Conservation (phyloP, 2,113 vertebrate species). For the Scomber scombrus region DNA sequence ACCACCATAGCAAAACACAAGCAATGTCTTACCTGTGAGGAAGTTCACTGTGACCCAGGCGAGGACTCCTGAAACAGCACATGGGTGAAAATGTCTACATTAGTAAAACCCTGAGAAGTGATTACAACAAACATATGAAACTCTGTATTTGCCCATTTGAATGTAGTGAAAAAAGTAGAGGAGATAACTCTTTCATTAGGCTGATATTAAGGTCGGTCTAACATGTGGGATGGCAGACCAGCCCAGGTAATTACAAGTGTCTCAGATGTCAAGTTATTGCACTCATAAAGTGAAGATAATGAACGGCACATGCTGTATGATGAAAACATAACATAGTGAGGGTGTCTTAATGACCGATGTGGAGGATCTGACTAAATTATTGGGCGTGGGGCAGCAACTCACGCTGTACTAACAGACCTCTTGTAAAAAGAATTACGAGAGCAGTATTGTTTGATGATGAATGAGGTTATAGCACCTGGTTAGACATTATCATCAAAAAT, state of each 20-base stretch:
- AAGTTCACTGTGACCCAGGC: constrained; percentile 99
- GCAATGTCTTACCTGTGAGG: constrained; percentile 92
- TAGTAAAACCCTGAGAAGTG: constrained; percentile 41
- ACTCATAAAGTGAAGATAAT: constrained; percentile 77
- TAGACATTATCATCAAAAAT: constrained; percentile 24
- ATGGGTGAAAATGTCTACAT: constrained; percentile 52
- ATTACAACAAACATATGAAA: constrained; percentile 15
- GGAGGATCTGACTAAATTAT: constrained; percentile 70
- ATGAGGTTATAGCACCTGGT: constrained; percentile 43
- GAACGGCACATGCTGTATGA: constrained; percentile 59
- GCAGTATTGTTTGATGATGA: constrained; percentile 40
- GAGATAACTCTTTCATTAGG: constrained; percentile 22
- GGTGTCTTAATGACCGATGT: constrained; percentile 73
- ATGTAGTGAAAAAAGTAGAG: too few species aligned
- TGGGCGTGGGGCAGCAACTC: constrained; percentile 72
- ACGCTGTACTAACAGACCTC: constrained; percentile 57
- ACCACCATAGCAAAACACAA: constrained; percentile 77
- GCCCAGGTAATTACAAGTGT: constrained; percentile 75
- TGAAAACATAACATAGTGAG: constrained; percentile 60
- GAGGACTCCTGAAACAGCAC: constrained; percentile 89
- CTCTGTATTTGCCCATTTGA: not conserved
- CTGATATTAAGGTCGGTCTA: constrained; percentile 43
- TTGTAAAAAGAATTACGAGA: constrained; percentile 55
- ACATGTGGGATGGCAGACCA: constrained; percentile 46
- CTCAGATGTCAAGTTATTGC: constrained; percentile 77